Evolutionary conservation across 64 coral and sea anemone genomes (phyloP).

Genomic region (Trachythela sp.): DNA sequence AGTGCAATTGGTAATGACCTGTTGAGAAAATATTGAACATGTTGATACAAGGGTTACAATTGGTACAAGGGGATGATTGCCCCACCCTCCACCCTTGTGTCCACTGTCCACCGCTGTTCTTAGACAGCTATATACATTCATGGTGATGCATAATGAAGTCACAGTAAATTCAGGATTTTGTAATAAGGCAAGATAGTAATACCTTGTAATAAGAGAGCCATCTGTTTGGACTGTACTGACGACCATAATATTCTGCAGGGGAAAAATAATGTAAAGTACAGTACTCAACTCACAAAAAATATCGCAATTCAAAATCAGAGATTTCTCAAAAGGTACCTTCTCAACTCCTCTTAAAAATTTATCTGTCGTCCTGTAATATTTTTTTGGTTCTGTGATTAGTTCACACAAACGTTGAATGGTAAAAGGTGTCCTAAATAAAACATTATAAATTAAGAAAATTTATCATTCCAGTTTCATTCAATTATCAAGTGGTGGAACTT

Average conservation of each 20-base stretch:
- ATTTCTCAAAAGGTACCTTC: conserved; percentile 48
- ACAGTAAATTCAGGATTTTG: no score
- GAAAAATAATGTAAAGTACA: background rate
- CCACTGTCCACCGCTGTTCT: no score
- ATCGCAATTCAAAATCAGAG: background rate
- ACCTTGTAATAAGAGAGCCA: conserved; percentile 15
- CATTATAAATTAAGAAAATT: background rate
- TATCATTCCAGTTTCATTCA: background rate
- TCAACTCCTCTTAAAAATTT: conserved; percentile 99
- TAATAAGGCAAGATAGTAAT: background rate
- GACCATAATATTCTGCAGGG: background rate
- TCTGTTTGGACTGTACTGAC: conserved; percentile 17
- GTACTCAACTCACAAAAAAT: background rate
- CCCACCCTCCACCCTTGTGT: no score
- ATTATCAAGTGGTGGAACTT: no score
- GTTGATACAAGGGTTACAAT: background rate
- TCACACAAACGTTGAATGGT: conserved; percentile 97
- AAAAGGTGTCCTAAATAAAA: conserved; percentile 78
- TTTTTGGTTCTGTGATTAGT: conserved; percentile 87
- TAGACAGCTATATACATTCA: no score
- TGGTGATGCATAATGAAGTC: no score
- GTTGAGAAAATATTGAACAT: background rate
- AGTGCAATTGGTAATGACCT: background rate
- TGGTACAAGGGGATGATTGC: no score
- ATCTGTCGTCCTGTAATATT: conserved; percentile 90